Percentiles rank a stretch among this genome's conserved stretches.
phyloP scores from a whole-genome alignment of 2,797 vertebrate genomes.

The Sebastes taczanowskii region DNA sequence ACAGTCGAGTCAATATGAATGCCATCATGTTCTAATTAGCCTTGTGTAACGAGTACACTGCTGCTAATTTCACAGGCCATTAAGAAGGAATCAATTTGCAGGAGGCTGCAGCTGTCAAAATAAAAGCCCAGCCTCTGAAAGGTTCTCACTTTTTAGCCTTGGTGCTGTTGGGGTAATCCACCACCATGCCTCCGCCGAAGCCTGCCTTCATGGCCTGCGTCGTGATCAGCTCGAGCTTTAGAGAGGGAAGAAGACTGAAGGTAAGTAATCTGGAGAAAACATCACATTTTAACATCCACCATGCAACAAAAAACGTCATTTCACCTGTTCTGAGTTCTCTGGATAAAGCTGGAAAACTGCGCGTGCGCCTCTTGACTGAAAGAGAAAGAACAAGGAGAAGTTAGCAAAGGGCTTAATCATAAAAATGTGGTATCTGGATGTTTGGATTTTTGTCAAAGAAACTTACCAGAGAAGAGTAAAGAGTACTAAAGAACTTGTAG shows the following conservation, averaged over 20 bases:
- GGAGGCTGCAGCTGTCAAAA: background rate
- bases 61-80: conserved; percentile 40
- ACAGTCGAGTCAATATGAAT: conserved; percentile 1
- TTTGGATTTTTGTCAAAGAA: background rate
- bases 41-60: background rate
- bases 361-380: conserved; percentile 88
- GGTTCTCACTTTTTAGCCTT: conserved; percentile 95
- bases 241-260: background rate
- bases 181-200: conserved; percentile 95
- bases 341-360: conserved; percentile 96
- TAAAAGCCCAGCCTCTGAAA: background rate
- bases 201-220: conserved; percentile 94
- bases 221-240: conserved; percentile 94
- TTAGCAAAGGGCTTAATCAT: background rate
- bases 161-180: conserved; percentile 96
- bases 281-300: background rate
- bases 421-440: background rate
- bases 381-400: conserved; percentile 5
- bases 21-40: conserved; percentile 23
- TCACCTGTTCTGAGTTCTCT: conserved; percentile 94
- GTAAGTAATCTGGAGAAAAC: background rate
- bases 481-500: conserved; percentile 90
- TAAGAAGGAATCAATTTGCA: conserved; percentile 18
- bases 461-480: conserved; percentile 91
- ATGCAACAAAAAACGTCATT: background rate